Evolutionary conservation across 1,140 invertebrate genomes (phyloP), one percentile per base, ranked within the genome.

Genomic region (Drosophila bocqueti): DNA sequence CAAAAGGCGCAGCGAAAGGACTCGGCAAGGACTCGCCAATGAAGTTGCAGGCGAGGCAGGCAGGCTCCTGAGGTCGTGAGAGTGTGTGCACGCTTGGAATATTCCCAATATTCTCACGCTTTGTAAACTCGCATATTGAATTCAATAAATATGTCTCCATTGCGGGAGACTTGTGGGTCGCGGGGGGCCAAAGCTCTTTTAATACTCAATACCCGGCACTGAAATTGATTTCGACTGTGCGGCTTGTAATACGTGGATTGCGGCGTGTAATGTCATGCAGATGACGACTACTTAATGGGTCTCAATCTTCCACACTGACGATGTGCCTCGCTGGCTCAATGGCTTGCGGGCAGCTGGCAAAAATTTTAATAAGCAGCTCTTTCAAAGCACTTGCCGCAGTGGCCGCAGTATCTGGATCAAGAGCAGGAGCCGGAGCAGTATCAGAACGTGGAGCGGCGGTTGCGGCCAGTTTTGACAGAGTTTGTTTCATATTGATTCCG

Each of bases 331-430:
- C 24, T 13, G 59, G 50, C 16, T 59, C 43, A 45, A 29, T 34
- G 42, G 36, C 45, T 63, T 65, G 76, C 43, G 69, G 72, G 43
- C 52, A 73, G 67, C 61, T 76, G 62, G 79, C 81, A 74, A 84
- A 76, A 81, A 89, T 89, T 89, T 89, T 89, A 89, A 89, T 89
- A 89, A 89, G 85, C 74, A 90, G 85, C 81, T 77, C 81, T 90
- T 84, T 78, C 58, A 89, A 78, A 76, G 68, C 84, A 81, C 29
- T 81, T 71, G 73, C 84, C 77, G 75, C 84, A 87, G 40, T 62
- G 58, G 66, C 84, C 79, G 76, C 80, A 77, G 62, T 65, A 42
- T 34, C 62, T 57, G 57, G 21, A 55, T 47, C 36, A 29, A 34
- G 29, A 55, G 40, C 45, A 21, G 60, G 10, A 60, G 40, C 31